Percentiles rank a stretch among this genome's conserved stretches.
Conservation (phyloP, 2,888 invertebrate species). For the Scaptomyza polygonia region DNA sequence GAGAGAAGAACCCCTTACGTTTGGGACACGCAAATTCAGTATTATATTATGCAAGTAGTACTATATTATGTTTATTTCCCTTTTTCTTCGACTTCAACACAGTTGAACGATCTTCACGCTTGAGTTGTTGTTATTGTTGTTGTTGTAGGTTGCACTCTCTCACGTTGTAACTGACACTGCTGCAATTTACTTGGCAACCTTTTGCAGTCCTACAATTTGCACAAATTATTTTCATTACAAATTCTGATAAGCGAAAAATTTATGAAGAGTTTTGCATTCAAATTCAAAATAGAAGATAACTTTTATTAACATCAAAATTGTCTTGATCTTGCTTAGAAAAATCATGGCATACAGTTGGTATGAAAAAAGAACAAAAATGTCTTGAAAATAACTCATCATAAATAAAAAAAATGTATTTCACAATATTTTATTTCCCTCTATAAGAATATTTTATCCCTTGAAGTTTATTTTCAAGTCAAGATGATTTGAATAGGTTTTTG, state of each 20-base stretch:
- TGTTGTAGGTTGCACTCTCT: constrained; percentile 21
- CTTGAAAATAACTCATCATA: too few species aligned
- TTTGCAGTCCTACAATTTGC: constrained; percentile 29
- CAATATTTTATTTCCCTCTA: too few species aligned
- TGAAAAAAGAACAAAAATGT: too few species aligned
- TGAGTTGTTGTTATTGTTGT: constrained; percentile 28
- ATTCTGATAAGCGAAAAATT: not conserved
- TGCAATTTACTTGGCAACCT: constrained; percentile 45
- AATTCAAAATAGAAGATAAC: too few species aligned
- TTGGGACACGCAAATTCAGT: constrained; percentile 65
- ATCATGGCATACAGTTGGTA: too few species aligned
- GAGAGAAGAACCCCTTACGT: constrained; percentile 39
- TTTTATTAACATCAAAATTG: too few species aligned
- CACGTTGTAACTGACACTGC: constrained; percentile 63
- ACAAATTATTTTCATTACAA: constrained; percentile 19
- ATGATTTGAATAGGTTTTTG: too few species aligned
- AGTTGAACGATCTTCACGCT: constrained; percentile 74
- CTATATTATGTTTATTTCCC: constrained; percentile 9
- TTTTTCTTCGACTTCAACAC: constrained; percentile 8
- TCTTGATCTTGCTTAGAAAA: too few species aligned
- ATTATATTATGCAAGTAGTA: constrained; percentile 26
- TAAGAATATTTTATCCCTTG: too few species aligned
- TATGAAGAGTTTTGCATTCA: not conserved
- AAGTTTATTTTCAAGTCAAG: too few species aligned
- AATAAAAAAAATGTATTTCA: too few species aligned